These are phyloP conservation scores for Patella vulgata DNA, from an alignment of 1,140 invertebrate species.

Conservation along the genomic window DNA sequence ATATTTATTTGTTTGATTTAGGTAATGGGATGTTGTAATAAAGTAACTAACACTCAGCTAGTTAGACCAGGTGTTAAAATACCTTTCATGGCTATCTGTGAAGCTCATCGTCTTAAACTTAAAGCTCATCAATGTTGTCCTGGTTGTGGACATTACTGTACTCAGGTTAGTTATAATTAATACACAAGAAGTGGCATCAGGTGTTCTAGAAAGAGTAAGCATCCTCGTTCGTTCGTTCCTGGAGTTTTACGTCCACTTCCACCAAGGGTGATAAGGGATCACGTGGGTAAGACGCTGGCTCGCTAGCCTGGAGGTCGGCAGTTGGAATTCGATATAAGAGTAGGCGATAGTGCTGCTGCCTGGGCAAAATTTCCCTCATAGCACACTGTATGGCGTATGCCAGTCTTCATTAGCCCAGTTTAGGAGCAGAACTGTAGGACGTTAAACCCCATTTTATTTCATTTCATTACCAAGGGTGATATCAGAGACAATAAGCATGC, in stretches of 20 bases:
- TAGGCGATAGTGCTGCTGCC: too few relatives aligned
- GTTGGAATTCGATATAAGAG: too few relatives aligned
- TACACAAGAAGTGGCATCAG: neutral
- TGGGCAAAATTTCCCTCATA: too few relatives aligned
- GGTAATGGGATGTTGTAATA: conserved; percentile 83
- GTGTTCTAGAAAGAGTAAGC: too few relatives aligned
- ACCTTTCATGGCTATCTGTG: conserved; percentile 86
- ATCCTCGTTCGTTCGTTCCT: too few relatives aligned
- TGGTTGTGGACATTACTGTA: conserved; percentile 89
- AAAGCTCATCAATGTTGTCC: conserved; percentile 88
- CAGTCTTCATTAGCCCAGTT: too few relatives aligned
- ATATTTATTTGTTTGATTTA: conserved; percentile 29
- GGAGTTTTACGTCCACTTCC: too few relatives aligned
- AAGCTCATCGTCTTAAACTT: conserved; percentile 81
- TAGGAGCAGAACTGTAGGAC: too few relatives aligned
- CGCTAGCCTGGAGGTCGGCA: too few relatives aligned
- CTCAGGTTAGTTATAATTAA: conserved; percentile 74
- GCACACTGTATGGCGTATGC: too few relatives aligned
- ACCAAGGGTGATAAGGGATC: too few relatives aligned
- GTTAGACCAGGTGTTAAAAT: conserved; percentile 81
- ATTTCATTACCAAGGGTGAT: conserved; percentile 9
- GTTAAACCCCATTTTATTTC: neutral
- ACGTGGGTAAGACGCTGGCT: too few relatives aligned
- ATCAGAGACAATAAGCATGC: neutral
- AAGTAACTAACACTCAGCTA: conserved; percentile 73